Base-by-base conservation (phyloP, 2,113 vertebrate genomes). In the Tachuris rubrigastra region DNA sequence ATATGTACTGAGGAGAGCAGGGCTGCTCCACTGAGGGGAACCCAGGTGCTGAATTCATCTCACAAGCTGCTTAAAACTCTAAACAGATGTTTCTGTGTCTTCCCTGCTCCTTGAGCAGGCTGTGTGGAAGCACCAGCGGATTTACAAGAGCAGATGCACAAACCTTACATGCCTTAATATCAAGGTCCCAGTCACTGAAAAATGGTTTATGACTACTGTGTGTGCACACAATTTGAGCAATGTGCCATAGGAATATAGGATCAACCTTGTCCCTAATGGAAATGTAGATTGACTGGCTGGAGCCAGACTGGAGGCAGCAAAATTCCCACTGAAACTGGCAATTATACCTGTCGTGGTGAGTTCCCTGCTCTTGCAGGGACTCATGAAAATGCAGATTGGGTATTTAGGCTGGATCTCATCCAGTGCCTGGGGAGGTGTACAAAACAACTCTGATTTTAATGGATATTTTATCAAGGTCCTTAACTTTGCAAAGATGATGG, bases 11-110 rank as follows among this genome's bases (percentile, higher is more conserved):
- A 93, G 84, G 73, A 94, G 72, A 92, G 31, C 22, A 74, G 37
- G 77, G 83, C 46, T 5, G 52, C 60, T 24, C 75, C 91, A 90
- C 94, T 10, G 8, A 90, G 93, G 93, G 96, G 59, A 84, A 82
- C 65, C 84, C 94, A 93, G 95, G 94, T 95, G 92, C 81, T 76
- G 82, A 88, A 92, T 96, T 92, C 85, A 67, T 93, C 42, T 96
- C 89, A 97, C 91, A 96, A 97, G 93, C 89, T 97, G 88, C 87
- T 95, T 95, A 52, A 97, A 95, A 97, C 78, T 95, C 93, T 63
- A 65, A 94, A 59, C 96, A 97, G 97, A 94, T 97, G 96, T 97
- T 96, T 79, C 85, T 77, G 79, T 85, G 60, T 88, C 96, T 96
- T 93, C 84, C 71, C 81, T 95, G 95, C 58, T 97, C 95, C 90